These are phyloP conservation scores for Erebia palarica DNA, from an alignment of 2,888 invertebrate species.

Conservation along the genomic window DNA sequence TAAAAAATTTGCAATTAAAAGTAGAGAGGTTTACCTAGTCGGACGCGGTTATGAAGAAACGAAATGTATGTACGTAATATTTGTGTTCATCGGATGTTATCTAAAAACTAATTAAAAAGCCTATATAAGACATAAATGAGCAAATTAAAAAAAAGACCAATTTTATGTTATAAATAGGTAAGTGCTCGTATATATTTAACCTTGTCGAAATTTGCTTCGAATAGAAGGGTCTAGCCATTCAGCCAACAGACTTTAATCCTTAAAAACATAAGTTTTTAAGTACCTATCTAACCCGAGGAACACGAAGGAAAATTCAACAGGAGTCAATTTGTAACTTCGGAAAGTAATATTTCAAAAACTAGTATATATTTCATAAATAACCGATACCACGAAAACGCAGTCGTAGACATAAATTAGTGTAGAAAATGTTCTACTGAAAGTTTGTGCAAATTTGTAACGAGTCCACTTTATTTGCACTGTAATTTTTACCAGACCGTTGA, in stretches of 20 bases:
- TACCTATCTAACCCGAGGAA: too few relatives aligned
- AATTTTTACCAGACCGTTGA: background rate
- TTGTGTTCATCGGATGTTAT: background rate
- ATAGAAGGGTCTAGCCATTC: too few relatives aligned
- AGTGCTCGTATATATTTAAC: too few relatives aligned
- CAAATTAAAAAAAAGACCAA: background rate
- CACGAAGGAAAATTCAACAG: too few relatives aligned
- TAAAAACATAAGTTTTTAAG: too few relatives aligned
- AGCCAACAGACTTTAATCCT: too few relatives aligned
- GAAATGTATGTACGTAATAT: background rate
- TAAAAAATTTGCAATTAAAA: conserved; percentile 35
- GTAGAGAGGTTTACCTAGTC: conserved; percentile 3
- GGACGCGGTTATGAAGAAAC: conserved; percentile 18
- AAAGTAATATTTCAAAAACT: too few relatives aligned
- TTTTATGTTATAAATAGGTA: too few relatives aligned
- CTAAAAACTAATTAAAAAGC: background rate
- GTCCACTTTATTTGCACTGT: background rate
- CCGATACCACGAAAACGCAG: background rate
- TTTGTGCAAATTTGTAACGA: background rate
- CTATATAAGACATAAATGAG: background rate
- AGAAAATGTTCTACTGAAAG: background rate
- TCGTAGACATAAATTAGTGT: background rate
- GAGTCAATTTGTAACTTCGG: too few relatives aligned
- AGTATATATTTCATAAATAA: too few relatives aligned
- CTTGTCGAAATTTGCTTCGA: too few relatives aligned